Conservation (phyloP, 2,113 vertebrate genomes). For the Neolamprologus kungweensis region DNA sequence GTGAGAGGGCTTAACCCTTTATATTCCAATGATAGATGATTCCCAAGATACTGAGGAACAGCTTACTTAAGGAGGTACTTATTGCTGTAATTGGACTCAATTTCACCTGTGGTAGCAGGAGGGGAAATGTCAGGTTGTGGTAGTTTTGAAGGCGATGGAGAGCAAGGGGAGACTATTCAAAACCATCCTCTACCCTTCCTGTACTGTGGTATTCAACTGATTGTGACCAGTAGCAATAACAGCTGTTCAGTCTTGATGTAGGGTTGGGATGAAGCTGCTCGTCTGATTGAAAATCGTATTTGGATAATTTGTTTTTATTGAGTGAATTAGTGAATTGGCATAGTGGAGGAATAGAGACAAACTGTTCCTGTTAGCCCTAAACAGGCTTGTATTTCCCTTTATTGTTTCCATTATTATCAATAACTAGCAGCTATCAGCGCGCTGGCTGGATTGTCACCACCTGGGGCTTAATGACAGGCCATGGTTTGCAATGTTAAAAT, state of each 20-base stretch:
- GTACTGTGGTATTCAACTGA: background rate
- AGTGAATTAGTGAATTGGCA: background rate
- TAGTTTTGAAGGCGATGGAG: background rate
- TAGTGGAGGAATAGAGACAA: background rate
- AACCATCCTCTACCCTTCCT: background rate
- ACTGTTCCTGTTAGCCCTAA: background rate
- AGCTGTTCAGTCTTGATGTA: background rate
- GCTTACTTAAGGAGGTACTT: slow-evolving; percentile 57
- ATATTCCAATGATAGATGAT: slow-evolving; percentile 21
- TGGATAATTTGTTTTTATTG: slow-evolving; percentile 1
- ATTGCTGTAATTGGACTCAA: slow-evolving; percentile 55
- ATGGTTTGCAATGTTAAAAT: background rate
- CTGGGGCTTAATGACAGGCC: background rate
- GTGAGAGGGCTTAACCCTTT: slow-evolving; percentile 23
- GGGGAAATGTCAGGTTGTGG: background rate
- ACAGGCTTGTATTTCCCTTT: background rate
- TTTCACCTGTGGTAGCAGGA: slow-evolving; percentile 28
- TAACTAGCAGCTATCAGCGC: background rate
- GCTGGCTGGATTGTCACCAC: background rate
- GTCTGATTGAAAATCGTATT: background rate
- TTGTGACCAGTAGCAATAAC: background rate
- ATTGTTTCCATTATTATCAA: background rate
- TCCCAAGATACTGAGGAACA: slow-evolving; percentile 3
- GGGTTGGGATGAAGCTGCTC: background rate
- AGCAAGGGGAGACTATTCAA: background rate